Base-by-base conservation (phyloP, 2,113 vertebrate genomes). In the Labeo rohita region DNA sequence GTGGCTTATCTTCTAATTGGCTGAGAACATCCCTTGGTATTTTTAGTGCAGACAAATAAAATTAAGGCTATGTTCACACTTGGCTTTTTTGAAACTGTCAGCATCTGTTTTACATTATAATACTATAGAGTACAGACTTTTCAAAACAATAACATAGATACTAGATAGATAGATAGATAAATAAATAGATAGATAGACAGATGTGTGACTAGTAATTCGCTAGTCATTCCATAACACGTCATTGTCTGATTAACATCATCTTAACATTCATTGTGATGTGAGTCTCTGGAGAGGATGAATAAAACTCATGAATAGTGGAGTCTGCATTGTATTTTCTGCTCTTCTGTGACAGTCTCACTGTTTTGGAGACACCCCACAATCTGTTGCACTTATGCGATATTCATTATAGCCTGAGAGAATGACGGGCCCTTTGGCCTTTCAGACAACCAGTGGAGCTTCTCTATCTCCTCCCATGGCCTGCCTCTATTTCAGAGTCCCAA, bases 311-410 rank as follows among this genome's bases (percentile, higher is more conserved):
- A 89, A 89, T 89, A 83, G 18, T 63, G 63, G 59, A 66, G 16
- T 50, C 81, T 36, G 39, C 80, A 83, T 83, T 77, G 73, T 81
- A 70, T 61, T 85, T 66, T 87, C 59, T 80, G 2, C 73, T 87
- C 18, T 56, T 87, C 61, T 66, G n/a, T 54, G 83, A 66, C 61
- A 80, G 72, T 77, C 65, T 80, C 66, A 61, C 54, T 83, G 68
- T 59, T 85, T 86, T 13, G 78, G 85, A 9, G 34, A 87, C 85
- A 86, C 89, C 88, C 89, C 84, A 86, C 91, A 92, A 90, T 88
- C 91, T 91, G 92, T 85, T 90, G 76, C 87, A 3, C 77, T 80
- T 56, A 78, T 80, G 78, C 89, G 88, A 89, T 89, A 92, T 93
- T 94, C 90, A 93, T 90, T 87, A 85, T 82, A 49, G 52, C 54